Percentiles rank a stretch among this genome's conserved stretches.
Evolutionary conservation across 1,140 invertebrate genomes (phyloP).

Genomic region (Solenopsis fugax): DNA sequence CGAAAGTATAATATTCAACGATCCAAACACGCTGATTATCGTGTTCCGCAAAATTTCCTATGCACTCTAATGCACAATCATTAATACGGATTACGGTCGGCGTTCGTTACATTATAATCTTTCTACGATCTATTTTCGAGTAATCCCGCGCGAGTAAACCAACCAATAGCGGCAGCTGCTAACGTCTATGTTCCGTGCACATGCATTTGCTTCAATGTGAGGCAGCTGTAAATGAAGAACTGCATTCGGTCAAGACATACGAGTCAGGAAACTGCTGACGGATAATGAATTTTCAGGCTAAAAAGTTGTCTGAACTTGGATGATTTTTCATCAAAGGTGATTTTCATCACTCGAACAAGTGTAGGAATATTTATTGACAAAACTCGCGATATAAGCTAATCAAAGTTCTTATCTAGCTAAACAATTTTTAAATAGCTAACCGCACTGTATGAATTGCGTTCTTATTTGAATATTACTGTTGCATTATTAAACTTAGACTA

Average conservation of each 20-base stretch:
- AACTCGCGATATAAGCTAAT: too few species aligned
- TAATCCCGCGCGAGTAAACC: conserved; percentile 84
- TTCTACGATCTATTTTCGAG: conserved; percentile 83
- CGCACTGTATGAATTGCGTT: neutral
- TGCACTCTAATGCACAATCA: conserved; percentile 75
- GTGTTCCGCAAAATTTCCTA: neutral
- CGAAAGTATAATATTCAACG: conserved; percentile 24
- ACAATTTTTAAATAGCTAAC: neutral
- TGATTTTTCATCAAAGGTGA: neutral
- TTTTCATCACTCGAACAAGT: neutral
- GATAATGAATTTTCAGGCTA: neutral
- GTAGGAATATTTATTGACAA: neutral
- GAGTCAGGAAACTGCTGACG: neutral
- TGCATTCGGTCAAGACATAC: neutral
- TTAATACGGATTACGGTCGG: conserved; percentile 83
- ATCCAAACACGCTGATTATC: neutral
- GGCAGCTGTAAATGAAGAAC: conserved; percentile 69
- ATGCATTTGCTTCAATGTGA: conserved; percentile 75
- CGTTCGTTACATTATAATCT: conserved; percentile 79
- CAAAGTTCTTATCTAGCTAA: too few species aligned
- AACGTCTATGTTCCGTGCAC: conserved; percentile 45
- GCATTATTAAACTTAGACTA: neutral
- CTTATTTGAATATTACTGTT: neutral
- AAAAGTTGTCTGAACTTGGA: neutral
- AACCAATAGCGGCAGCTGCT: conserved; percentile 84